A percentile compares a stretch with the other conserved stretches of the same genome.
Evolutionary conservation across 2,113 vertebrate species (phyloP).

Genomic region (Sebastes schlegelii): DNA sequence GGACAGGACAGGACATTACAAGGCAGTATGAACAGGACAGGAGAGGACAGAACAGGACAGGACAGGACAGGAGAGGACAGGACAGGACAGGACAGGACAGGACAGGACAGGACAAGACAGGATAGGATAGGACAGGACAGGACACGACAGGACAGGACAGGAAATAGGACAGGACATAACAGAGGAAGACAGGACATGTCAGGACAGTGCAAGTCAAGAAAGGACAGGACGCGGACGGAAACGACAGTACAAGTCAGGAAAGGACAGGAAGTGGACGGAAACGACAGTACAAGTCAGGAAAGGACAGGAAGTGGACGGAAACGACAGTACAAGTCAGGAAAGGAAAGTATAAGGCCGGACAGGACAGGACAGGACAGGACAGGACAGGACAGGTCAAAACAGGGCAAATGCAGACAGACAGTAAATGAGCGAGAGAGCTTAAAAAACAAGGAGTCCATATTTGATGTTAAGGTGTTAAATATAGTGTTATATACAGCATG

Average conservation of each 20-base stretch:
- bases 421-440: background rate
- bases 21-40: background rate
- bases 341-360: background rate
- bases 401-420: background rate
- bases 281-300: background rate
- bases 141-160: background rate
- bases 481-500: background rate
- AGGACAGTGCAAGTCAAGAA: background rate
- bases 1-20: background rate
- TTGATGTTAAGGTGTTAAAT: background rate
- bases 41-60: background rate
- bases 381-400: background rate
- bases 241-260: background rate
- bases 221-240: background rate
- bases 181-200: background rate
- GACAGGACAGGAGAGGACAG: background rate
- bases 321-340: background rate
- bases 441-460: background rate
- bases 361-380: background rate
- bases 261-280: background rate
- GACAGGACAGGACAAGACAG: background rate
- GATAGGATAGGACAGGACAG: background rate
- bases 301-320: background rate
- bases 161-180: slow-evolving; percentile 85
- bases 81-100: background rate